Conservation (phyloP, 2,797 vertebrate species). For the Microctenopoma lineatum region DNA sequence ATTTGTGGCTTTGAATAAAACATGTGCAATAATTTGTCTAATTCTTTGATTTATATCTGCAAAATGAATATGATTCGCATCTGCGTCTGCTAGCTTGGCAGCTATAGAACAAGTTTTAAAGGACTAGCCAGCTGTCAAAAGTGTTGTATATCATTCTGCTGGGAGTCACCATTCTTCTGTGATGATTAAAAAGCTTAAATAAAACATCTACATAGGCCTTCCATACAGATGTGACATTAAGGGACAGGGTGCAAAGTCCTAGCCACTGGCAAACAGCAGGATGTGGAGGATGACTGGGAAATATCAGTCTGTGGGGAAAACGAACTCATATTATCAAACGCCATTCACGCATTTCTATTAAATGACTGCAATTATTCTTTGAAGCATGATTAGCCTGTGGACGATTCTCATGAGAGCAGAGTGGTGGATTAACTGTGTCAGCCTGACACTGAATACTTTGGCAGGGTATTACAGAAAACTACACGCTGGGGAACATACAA, state of each 20-base stretch:
- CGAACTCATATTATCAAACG: slow-evolving; percentile 60
- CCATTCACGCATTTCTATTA: slow-evolving; percentile 68
- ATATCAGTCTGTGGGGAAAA: slow-evolving; percentile 46
- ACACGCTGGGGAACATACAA: slow-evolving; percentile 28
- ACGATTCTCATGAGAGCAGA: slow-evolving; percentile 55
- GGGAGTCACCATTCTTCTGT: not conserved
- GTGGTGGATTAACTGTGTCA: slow-evolving; percentile 70
- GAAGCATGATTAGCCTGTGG: slow-evolving; percentile 65
- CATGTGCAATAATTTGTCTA: no score
- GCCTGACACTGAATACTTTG: slow-evolving; percentile 52
- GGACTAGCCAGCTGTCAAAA: no score
- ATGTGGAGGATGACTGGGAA: slow-evolving; percentile 46
- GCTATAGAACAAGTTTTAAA: no score
- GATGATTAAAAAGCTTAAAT: not conserved
- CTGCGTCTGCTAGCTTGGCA: not conserved
- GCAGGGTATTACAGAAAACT: slow-evolving; percentile 36
- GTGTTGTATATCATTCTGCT: no score
- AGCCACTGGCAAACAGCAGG: slow-evolving; percentile 39
- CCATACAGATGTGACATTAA: not conserved
- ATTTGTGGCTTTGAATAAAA: no score
- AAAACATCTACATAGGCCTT: not conserved
- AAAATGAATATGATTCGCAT: not conserved
- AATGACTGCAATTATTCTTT: slow-evolving; percentile 79
- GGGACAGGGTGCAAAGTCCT: slow-evolving; percentile 31
- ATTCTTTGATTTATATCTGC: not conserved